These are phyloP conservation scores for Sminthopsis crassicaudata DNA, from an alignment of 2,113 vertebrate genomes.

Conservation along the genomic window DNA sequence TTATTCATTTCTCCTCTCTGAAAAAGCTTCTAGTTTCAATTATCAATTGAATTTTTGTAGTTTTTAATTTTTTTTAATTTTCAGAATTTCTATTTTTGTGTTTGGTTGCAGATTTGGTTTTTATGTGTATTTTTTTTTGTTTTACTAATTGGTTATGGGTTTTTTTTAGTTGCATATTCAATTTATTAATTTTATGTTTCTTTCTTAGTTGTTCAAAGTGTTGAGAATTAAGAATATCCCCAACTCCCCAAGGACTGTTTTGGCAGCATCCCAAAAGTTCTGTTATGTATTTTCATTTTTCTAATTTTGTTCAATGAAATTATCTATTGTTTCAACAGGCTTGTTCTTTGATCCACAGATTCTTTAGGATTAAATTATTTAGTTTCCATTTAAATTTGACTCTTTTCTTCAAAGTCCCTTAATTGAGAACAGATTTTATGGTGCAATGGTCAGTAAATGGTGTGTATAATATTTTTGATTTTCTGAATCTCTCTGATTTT, in stretches of 20 bases:
- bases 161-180: not conserved
- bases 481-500: not conserved
- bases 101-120: not conserved
- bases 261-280: not conserved
- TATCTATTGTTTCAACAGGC: not conserved
- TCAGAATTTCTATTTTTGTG: not conserved
- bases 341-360: not conserved
- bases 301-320: not conserved
- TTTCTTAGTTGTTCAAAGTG: not conserved
- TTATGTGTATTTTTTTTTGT: not conserved
- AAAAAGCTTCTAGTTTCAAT: not conserved
- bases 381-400: not conserved
- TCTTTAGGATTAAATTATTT: not conserved
- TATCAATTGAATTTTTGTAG: not conserved
- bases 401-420: not conserved
- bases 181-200: not conserved
- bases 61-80: not conserved
- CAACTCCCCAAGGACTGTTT: not conserved
- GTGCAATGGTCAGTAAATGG: not conserved
- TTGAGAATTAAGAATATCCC: not conserved
- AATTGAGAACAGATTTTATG: not conserved
- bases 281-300: not conserved
- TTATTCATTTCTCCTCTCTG: not conserved
- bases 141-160: not conserved
- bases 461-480: not conserved